phyloP scores from a whole-genome alignment of 30 jellyfish, hydroid and myxozoan genomes.

The Aurelia sp. region DNA sequence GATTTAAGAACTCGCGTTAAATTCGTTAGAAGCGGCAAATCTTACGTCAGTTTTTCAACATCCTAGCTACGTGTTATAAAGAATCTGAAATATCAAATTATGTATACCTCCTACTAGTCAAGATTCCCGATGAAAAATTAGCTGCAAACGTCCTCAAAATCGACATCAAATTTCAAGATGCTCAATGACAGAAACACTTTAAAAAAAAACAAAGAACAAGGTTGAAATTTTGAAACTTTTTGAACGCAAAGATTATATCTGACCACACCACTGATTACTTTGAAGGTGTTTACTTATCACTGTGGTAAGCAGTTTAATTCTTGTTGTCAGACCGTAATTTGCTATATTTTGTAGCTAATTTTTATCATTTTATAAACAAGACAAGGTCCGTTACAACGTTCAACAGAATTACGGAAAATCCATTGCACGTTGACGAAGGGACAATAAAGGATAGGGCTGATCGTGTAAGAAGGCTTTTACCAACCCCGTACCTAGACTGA shows the following conservation, averaged over 20 bases:
- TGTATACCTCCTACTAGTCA: conserved; percentile 50
- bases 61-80: no score
- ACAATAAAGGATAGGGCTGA: no score
- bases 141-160: conserved; percentile 19
- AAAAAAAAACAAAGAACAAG: conserved; percentile 2
- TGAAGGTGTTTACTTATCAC: conserved; percentile 41
- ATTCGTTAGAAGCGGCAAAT: no score
- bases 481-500: no score
- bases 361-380: no score
- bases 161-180: conserved; percentile 29
- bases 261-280: conserved; percentile 13
- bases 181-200: conserved; percentile 23
- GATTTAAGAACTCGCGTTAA: no score
- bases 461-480: no score
- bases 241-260: not conserved
- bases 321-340: conserved; percentile 9
- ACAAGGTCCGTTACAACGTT: no score
- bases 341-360: conserved; percentile 1
- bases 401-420: no score
- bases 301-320: not conserved
- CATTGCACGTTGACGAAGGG: no score
- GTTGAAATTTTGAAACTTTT: not conserved
- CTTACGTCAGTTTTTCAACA: no score
- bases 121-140: conserved; percentile 11
- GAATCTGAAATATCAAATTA: no score